phyloP scores from a whole-genome alignment of 2,113 vertebrate genomes.

The Phalacrocorax brasilianus region DNA sequence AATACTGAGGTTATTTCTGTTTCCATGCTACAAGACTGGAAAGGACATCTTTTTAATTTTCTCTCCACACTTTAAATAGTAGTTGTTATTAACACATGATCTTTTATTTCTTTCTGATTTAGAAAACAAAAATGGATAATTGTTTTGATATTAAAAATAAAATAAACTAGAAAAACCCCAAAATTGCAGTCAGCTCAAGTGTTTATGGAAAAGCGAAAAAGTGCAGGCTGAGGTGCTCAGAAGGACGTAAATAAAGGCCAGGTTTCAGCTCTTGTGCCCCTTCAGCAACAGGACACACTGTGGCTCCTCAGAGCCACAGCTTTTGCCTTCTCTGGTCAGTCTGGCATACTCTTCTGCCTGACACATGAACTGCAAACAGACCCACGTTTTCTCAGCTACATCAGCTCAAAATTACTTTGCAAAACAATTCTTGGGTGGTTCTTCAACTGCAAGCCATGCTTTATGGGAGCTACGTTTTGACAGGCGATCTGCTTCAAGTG shows the following conservation, averaged over 20 bases:
- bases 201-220: neutral
- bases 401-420: slow-evolving; percentile 37
- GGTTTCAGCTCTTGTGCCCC: neutral
- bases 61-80: neutral
- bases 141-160: neutral
- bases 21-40: neutral
- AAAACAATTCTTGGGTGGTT: neutral
- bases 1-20: neutral
- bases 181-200: neutral
- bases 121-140: neutral
- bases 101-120: neutral
- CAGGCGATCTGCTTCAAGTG: neutral
- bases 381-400: slow-evolving; percentile 7
- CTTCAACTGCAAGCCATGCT: neutral
- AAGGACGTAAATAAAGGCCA: neutral
- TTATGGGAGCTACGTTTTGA: neutral
- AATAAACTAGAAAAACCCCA: neutral
- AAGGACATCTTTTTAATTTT: neutral
- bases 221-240: neutral
- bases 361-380: slow-evolving; percentile 25
- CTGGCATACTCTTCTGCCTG: neutral
- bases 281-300: neutral
- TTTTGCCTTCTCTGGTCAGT: neutral
- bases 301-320: neutral
- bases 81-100: neutral